phyloP scores from a whole-genome alignment of 2,888 invertebrate species.

The Hirtodrosophila duncani region DNA sequence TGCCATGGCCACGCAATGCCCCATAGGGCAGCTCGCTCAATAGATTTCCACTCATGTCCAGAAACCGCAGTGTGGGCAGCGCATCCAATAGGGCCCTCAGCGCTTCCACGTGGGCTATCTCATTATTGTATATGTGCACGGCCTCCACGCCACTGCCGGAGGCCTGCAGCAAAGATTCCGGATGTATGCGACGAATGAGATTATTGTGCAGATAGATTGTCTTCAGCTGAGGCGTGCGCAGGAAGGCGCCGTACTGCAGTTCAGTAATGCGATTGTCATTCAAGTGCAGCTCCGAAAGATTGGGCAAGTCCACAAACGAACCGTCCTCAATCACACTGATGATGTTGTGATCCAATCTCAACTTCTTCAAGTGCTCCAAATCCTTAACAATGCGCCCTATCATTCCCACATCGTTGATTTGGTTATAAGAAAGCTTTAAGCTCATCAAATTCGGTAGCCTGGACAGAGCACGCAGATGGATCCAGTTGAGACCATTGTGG shows the following conservation, averaged over 20 bases:
- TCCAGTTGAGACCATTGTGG: constrained; percentile 86
- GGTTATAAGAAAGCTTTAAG: constrained; percentile 85
- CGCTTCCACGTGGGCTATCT: constrained; percentile 86
- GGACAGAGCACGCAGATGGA: constrained; percentile 86
- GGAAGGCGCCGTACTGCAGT: constrained; percentile 88
- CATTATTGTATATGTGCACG: constrained; percentile 86
- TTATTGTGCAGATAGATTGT: constrained; percentile 88
- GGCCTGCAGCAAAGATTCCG: constrained; percentile 88
- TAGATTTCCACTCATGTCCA: constrained; percentile 89
- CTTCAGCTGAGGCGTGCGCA: constrained; percentile 86
- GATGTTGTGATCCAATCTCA: constrained; percentile 85
- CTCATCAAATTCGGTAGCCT: constrained; percentile 85
- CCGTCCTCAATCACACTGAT: constrained; percentile 86
- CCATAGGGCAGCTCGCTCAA: constrained; percentile 88
- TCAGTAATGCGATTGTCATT: constrained; percentile 87
- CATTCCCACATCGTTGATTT: constrained; percentile 88
- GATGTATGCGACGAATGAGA: constrained; percentile 86
- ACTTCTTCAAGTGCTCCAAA: constrained; percentile 84
- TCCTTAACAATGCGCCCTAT: constrained; percentile 88
- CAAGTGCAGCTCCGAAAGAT: constrained; percentile 83
- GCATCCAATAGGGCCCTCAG: constrained; percentile 87
- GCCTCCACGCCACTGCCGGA: constrained; percentile 88
- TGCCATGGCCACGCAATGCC: constrained; percentile 87
- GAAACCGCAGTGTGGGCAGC: constrained; percentile 86
- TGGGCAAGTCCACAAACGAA: constrained; percentile 87